Base-by-base conservation (phyloP, 2,888 invertebrate species). In the Ornithoptera alexandrae region DNA sequence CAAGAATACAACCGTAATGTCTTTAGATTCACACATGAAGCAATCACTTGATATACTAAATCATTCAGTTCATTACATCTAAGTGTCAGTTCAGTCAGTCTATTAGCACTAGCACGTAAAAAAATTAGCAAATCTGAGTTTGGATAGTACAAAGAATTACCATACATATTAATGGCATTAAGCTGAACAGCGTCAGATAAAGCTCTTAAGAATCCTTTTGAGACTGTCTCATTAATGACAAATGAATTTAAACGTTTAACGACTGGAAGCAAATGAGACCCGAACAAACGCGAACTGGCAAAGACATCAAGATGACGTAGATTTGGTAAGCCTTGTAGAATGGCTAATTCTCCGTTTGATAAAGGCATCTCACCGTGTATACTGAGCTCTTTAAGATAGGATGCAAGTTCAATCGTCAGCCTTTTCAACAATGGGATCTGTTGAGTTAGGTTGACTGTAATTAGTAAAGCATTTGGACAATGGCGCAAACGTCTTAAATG, bases 1-100 rank as follows among this genome's bases (percentile, higher is more conserved):
- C 84, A 84, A 17, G 77, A 76, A 71, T 83, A 81, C 65, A 84
- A 72, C 46, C 77, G 79, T 22, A 84, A 74, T 0, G 72, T 70
- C 22, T 67, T 72, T 18, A 84, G 72, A n/a, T 70, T 70, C 1
- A 24, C 10, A 67, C 83, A 84, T 4, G 59, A 67, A 1, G 77
- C 75, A 58, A 82, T 72, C 0, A 72, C 72, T n/a, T 72, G 66
- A 72, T 78, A 83, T 10, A 74, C 74, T 0, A 62, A 65, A 64
- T 81, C 79, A 1, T 68, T 73, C 6, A 83, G 69, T 58, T 79
- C 78, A 12, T 72, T 73, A 72, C 84, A 83, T 50, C 83, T 75
- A 20, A 84, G 73, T 0, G 82, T 81, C 15, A 84, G 75, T 63
- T 80, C 81, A 3, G 71, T 72, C 30, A 84, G 72, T 57, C 75